Evolutionary conservation across 2,888 invertebrate genomes (phyloP).

Genomic region (Chymomyza procnemis): DNA sequence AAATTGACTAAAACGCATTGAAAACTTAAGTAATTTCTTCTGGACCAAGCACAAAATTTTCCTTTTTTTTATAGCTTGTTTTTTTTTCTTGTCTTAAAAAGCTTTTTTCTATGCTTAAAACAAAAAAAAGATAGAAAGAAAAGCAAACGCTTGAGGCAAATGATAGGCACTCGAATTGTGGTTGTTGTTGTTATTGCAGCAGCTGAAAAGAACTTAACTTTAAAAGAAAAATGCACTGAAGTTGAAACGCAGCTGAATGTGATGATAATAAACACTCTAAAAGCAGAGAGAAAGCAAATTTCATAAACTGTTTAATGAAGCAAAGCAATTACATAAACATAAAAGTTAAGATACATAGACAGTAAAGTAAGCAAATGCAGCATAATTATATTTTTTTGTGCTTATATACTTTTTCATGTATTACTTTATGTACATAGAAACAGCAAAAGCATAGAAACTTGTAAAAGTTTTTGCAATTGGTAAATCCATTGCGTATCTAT

Average conservation of each 20-base stretch:
- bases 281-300: conserved; percentile 30
- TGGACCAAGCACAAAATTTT: conserved; percentile 23
- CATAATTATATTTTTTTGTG: not conserved
- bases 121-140: conserved; percentile 6
- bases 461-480: not conserved
- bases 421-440: not conserved
- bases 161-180: conserved; percentile 21
- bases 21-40: conserved; percentile 66
- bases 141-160: conserved; percentile 37
- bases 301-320: conserved; percentile 66
- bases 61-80: not conserved
- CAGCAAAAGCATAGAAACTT: not conserved
- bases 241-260: conserved; percentile 39
- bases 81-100: conserved; percentile 30
- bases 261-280: not conserved
- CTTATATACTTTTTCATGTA: not conserved
- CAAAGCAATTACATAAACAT: conserved; percentile 58
- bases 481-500: too few species aligned
- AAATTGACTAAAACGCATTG: conserved; percentile 70
- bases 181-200: conserved; percentile 48
- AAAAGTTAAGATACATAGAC: conserved; percentile 11
- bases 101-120: conserved; percentile 41
- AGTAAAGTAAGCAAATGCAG: not conserved
- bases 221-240: conserved; percentile 46
- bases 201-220: conserved; percentile 38